Evolutionary conservation across 1,140 invertebrate species (phyloP).

Genomic region (Babylonia areolata): DNA sequence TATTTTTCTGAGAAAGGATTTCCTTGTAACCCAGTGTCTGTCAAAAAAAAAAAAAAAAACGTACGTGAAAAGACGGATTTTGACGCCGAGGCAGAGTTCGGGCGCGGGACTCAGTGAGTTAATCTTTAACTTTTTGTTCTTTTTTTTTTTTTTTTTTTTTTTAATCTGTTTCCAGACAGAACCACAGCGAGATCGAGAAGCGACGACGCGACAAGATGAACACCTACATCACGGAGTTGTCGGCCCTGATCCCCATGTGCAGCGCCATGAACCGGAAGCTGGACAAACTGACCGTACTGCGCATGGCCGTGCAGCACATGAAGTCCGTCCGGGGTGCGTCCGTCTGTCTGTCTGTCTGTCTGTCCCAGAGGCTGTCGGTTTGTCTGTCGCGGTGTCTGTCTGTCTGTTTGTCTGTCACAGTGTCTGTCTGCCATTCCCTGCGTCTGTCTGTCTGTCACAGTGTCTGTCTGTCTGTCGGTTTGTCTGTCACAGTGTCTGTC

Average conservation of each 20-base stretch:
- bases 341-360: constrained; percentile 89
- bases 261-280: constrained; percentile 93
- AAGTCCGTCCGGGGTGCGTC: constrained; percentile 77
- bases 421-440: too few species aligned
- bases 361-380: constrained; percentile 78
- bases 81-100: too few species aligned
- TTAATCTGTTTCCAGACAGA: constrained; percentile 77
- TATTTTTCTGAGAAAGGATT: too few species aligned
- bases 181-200: constrained; percentile 98
- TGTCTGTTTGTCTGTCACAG: too few species aligned
- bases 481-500: neutral
- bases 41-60: too few species aligned
- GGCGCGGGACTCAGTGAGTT: too few species aligned
- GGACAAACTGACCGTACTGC: constrained; percentile 93
- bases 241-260: constrained; percentile 94
- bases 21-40: too few species aligned
- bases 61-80: too few species aligned
- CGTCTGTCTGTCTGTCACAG: too few species aligned
- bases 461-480: neutral
- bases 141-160: too few species aligned
- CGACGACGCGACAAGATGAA: constrained; percentile 96
- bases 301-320: constrained; percentile 96
- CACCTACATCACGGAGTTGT: constrained; percentile 93
- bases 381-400: too few species aligned
- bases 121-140: too few species aligned